phyloP scores from a whole-genome alignment of 1,140 invertebrate species.

The Aphelinus atriplicis region DNA sequence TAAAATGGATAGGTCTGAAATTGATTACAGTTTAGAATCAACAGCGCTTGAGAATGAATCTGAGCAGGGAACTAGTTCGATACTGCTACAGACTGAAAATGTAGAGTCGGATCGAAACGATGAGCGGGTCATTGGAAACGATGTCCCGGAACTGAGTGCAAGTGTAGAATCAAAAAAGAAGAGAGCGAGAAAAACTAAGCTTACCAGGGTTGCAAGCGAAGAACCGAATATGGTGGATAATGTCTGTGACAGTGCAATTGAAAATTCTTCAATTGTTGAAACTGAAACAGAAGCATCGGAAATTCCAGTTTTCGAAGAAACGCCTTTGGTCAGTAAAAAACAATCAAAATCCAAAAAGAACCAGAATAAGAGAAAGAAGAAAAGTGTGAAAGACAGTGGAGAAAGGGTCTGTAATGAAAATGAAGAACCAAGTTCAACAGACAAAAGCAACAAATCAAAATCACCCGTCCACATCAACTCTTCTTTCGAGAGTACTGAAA shows the following conservation, averaged over 20 bases:
- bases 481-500: background rate
- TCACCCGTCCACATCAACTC: background rate
- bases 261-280: background rate
- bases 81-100: background rate
- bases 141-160: background rate
- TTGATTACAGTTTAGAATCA: background rate
- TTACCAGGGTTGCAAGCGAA: background rate
- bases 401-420: background rate
- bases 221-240: background rate
- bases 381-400: background rate
- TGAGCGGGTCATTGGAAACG: background rate
- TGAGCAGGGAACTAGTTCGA: background rate
- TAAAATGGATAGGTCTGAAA: background rate
- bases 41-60: background rate
- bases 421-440: background rate
- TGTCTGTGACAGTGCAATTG: background rate
- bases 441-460: background rate
- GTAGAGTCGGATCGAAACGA: background rate
- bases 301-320: background rate
- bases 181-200: conserved; percentile 17
- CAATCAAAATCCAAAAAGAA: conserved; percentile 19
- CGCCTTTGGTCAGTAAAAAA: conserved; percentile 1
- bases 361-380: conserved; percentile 17
- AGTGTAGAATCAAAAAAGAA: conserved; percentile 9
- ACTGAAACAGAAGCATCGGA: background rate